Conservation (phyloP, 2,888 invertebrate genomes). For the Julus scandinavius region DNA sequence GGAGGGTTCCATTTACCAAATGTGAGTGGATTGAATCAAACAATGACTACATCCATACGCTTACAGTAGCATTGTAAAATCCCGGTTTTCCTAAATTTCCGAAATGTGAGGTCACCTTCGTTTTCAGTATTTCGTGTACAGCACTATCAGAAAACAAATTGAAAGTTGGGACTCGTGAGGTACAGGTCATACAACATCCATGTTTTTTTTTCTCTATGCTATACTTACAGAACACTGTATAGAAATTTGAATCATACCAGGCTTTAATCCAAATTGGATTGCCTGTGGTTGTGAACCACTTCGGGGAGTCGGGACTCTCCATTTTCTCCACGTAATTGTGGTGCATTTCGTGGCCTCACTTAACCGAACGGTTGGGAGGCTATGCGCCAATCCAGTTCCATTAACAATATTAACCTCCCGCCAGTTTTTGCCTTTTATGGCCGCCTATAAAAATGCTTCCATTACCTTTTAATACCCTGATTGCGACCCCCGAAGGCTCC, state of each 20-base stretch:
- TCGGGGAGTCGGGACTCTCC: neutral
- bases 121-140: too few relatives aligned
- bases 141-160: too few relatives aligned
- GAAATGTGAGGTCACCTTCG: too few relatives aligned
- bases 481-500: neutral
- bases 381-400: neutral
- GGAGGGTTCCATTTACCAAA: neutral
- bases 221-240: too few relatives aligned
- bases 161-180: too few relatives aligned
- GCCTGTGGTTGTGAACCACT: neutral
- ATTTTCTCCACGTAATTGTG: neutral
- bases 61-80: too few relatives aligned
- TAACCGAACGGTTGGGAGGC: neutral
- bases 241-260: too few relatives aligned
- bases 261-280: neutral
- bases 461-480: constrained; percentile 25
- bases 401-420: constrained; percentile 15
- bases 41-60: too few relatives aligned
- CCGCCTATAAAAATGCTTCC: constrained; percentile 11
- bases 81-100: too few relatives aligned
- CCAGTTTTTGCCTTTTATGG: constrained; percentile 14
- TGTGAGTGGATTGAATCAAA: neutral
- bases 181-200: too few relatives aligned
- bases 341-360: neutral
- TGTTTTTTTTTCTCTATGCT: too few relatives aligned